Base-by-base conservation (phyloP, 2,113 vertebrate genomes). In the Clupea harengus region DNA sequence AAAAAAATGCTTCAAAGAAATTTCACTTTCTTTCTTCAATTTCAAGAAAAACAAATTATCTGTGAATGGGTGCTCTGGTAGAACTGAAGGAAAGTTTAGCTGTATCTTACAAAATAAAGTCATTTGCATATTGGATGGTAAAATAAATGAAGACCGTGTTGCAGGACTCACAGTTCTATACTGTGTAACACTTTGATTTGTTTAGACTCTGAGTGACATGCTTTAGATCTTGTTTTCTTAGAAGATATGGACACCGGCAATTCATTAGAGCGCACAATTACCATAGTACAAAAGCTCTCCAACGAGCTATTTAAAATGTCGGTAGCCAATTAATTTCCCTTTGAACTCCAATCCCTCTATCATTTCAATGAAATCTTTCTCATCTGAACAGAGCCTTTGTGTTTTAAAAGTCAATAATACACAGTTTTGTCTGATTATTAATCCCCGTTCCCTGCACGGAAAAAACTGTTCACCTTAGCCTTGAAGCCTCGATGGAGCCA, bases 251-350 rank as follows among this genome's bases (percentile, higher is more conserved):
- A 57, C 81, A 85, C 75, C 80, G 22, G 82, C 45, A 25, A 44
- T 85, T 60, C 15, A 46, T 67, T 50, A 82, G 9, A n/a, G 81
- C 75, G 20, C 64, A 72, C 86, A 92, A 90, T 91, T 94, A 89
- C 90, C 90, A 93, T 89, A 45, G 46, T 81, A 88, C 85, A 86
- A 45, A 22, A 89, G 49, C 83, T 52, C 82, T 86, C 25, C 82
- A 87, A 89, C 18, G 17, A 86, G 85, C 54, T 57, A 85, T 85
- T 92, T 86, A 87, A 88, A 32, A 89, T 86, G 83, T 47, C 88
- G 88, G 83, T 84, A 88, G 87, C 84, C 64, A 93, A 92, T 92
- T 90, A 89, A 90, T 91, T 90, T 88, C 80, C 85, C 46, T 83
- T 89, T 85, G 89, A 88, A 90, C 89, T 54, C 64, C 44, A 89